phyloP scores from a whole-genome alignment of 2,888 invertebrate species.

The Drosophila imparisetae region DNA sequence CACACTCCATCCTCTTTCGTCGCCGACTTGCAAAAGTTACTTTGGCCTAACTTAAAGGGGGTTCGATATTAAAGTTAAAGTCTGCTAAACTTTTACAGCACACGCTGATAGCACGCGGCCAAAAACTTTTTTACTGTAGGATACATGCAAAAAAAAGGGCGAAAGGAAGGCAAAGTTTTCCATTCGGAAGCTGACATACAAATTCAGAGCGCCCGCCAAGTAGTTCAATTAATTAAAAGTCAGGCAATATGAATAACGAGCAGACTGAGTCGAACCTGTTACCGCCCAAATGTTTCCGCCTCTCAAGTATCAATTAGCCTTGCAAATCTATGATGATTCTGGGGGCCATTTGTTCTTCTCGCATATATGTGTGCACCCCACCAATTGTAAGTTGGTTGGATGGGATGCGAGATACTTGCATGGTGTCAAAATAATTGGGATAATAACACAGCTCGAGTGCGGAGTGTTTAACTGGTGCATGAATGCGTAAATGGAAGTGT shows the following conservation, averaged over 20 bases:
- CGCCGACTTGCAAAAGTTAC: conserved; percentile 53
- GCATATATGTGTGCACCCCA: not conserved
- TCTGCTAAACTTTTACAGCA: conserved; percentile 60
- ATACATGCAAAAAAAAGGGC: conserved; percentile 17
- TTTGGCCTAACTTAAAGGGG: conserved; percentile 19
- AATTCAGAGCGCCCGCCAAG: conserved; percentile 40
- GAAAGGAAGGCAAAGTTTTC: conserved; percentile 59
- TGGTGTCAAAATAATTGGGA: not conserved
- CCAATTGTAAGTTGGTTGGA: too few species aligned
- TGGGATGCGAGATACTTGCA: not conserved
- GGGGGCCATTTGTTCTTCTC: not conserved
- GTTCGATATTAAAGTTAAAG: conserved; percentile 56
- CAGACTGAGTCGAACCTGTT: not conserved
- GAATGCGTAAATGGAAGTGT: not conserved
- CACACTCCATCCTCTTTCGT: conserved; percentile 7
- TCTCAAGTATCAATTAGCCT: conserved; percentile 21
- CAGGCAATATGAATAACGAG: conserved; percentile 55
- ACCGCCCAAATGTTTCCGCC: not conserved
- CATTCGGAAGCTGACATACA: conserved; percentile 23
- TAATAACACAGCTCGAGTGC: not conserved
- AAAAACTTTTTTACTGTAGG: conserved; percentile 44
- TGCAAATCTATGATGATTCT: conserved; percentile 6
- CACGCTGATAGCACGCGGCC: conserved; percentile 59
- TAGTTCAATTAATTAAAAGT: conserved; percentile 76
- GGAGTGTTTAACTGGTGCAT: not conserved